phyloP scores from a whole-genome alignment of 2,888 invertebrate species.

The Azorinus chamasolen region DNA sequence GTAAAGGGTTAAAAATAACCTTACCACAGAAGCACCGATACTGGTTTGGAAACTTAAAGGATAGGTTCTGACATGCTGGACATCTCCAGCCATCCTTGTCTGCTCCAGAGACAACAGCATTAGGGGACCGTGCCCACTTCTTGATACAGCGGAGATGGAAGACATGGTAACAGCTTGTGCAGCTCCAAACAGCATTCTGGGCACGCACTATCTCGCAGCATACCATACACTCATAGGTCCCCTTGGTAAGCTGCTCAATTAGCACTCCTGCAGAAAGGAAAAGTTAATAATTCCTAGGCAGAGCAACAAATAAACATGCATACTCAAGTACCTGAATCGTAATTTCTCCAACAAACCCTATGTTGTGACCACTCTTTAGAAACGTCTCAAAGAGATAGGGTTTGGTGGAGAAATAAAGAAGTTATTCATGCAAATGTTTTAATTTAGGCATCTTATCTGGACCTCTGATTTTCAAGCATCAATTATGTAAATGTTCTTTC shows the following conservation, averaged over 20 bases:
- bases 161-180: slow-evolving; percentile 96
- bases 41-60: slow-evolving; percentile 90
- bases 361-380: no score
- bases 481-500: no score
- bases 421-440: no score
- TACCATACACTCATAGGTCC: slow-evolving; percentile 96
- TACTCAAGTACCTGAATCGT: no score
- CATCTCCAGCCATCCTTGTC: slow-evolving; percentile 94
- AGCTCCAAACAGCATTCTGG: slow-evolving; percentile 95
- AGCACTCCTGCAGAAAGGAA: slow-evolving; percentile 86
- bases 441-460: no score
- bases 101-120: slow-evolving; percentile 69
- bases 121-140: slow-evolving; percentile 92
- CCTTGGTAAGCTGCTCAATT: slow-evolving; percentile 93
- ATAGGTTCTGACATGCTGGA: slow-evolving; percentile 96
- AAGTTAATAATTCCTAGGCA: no score
- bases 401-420: no score
- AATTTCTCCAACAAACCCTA: no score
- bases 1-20: slow-evolving; percentile 57
- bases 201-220: slow-evolving; percentile 96
- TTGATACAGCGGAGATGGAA: slow-evolving; percentile 96
- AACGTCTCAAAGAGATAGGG: no score
- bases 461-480: no score
- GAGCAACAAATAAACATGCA: no score
- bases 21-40: slow-evolving; percentile 97